phyloP scores from a whole-genome alignment of 2,113 vertebrate genomes.

The Ctenomys sociabilis region DNA sequence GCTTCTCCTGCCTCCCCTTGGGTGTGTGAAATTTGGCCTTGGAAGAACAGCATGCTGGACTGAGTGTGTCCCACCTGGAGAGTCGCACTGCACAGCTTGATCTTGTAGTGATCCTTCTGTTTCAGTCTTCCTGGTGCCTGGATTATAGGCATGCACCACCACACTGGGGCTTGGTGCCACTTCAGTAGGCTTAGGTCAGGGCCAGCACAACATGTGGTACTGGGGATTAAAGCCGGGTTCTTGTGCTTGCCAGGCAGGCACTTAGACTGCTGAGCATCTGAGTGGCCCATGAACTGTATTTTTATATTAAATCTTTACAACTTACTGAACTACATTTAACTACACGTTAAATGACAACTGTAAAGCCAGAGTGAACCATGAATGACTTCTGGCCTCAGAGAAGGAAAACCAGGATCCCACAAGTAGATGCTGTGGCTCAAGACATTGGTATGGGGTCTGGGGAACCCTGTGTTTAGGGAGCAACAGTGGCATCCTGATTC shows the following conservation, averaged over 20 bases:
- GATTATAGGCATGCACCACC: too few relatives aligned
- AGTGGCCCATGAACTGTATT: not conserved
- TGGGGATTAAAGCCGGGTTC: too few relatives aligned
- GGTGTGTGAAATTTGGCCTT: not conserved
- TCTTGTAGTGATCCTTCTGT: too few relatives aligned
- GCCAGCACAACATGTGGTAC: too few relatives aligned
- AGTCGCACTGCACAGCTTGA: too few relatives aligned
- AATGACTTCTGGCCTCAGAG: not conserved
- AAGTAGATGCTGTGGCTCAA: not conserved
- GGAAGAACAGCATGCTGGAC: not conserved
- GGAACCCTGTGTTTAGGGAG: not conserved
- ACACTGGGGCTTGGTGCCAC: too few relatives aligned
- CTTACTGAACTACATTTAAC: not conserved
- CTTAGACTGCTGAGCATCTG: too few relatives aligned
- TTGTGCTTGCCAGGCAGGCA: too few relatives aligned
- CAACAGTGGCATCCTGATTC: not conserved
- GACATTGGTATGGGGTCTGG: not conserved
- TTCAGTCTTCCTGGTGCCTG: too few relatives aligned
- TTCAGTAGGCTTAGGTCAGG: too few relatives aligned
- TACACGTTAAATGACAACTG: not conserved
- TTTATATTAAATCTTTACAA: not conserved
- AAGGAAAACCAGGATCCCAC: not conserved
- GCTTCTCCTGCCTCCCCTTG: not conserved
- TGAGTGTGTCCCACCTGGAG: not conserved
- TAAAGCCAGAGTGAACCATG: not conserved